Conservation (phyloP, 1,140 invertebrate species). For the Trigoniulus corallinus region DNA sequence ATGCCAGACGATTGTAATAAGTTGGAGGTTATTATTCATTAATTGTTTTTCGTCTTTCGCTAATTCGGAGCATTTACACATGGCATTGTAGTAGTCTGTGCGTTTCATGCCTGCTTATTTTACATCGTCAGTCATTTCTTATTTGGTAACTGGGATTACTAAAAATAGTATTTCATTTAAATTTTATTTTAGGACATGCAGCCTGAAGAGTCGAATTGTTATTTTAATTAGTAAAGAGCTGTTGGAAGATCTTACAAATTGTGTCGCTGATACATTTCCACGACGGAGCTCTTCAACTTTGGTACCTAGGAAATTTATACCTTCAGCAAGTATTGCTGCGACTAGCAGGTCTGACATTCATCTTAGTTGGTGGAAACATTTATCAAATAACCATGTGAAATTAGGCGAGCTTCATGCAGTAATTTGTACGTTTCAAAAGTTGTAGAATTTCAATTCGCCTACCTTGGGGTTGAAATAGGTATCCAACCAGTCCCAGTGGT, state of each 20-base stretch:
- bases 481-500: no score
- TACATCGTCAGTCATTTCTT: no score
- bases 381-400: neutral
- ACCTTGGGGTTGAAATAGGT: constrained; percentile 20
- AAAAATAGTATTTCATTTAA: neutral
- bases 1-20: no score
- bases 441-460: constrained; percentile 22
- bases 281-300: no score
- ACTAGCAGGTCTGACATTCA: neutral
- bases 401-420: neutral
- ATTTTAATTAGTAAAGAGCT: neutral
- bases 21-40: no score
- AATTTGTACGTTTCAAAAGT: neutral
- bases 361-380: neutral
- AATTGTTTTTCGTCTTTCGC: no score
- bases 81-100: no score
- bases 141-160: no score
- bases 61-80: no score
- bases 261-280: neutral
- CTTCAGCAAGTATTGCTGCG: no score
- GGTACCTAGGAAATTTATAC: no score
- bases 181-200: neutral
- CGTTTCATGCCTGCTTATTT: no score
- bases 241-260: neutral
- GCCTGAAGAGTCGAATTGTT: neutral